Evolutionary conservation across 2,888 invertebrate species (phyloP).

Genomic region (Catocala nupta): DNA sequence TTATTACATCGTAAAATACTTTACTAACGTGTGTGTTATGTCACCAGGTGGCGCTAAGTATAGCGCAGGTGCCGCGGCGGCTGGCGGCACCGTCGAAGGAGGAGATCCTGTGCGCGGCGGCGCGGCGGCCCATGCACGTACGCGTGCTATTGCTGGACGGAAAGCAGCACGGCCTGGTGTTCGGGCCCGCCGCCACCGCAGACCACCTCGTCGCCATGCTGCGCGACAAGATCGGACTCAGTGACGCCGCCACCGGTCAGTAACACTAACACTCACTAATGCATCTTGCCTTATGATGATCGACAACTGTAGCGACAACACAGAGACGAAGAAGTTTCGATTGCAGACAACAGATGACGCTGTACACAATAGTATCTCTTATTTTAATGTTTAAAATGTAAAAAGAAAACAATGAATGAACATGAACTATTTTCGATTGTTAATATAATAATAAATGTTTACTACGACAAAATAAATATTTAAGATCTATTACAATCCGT

Average conservation of each 20-base stretch:
- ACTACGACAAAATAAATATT: no score
- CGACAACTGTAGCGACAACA: no score
- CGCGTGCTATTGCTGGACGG: slow-evolving; percentile 97
- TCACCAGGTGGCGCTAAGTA: slow-evolving; percentile 78
- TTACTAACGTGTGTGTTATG: not conserved
- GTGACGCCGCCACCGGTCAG: slow-evolving; percentile 90
- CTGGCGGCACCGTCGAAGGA: slow-evolving; percentile 97
- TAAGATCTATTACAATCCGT: no score
- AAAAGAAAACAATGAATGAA: no score
- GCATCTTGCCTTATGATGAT: no score
- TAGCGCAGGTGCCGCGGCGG: slow-evolving; percentile 89
- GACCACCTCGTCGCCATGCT: slow-evolving; percentile 95
- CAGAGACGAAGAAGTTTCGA: no score
- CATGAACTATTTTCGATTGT: no score
- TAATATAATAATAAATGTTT: no score
- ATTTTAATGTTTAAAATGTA: no score
- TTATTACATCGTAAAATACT: no score
- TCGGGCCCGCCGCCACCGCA: slow-evolving; percentile 97
- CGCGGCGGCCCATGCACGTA: slow-evolving; percentile 95
- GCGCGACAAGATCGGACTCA: slow-evolving; percentile 95
- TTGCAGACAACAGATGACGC: no score
- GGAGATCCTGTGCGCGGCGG: slow-evolving; percentile 97
- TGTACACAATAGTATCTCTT: no score
- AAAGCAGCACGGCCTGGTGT: slow-evolving; percentile 97
- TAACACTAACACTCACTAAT: not conserved